These are phyloP conservation scores for Nestor notabilis DNA, from an alignment of 2,113 vertebrate genomes.

Conservation along the genomic window DNA sequence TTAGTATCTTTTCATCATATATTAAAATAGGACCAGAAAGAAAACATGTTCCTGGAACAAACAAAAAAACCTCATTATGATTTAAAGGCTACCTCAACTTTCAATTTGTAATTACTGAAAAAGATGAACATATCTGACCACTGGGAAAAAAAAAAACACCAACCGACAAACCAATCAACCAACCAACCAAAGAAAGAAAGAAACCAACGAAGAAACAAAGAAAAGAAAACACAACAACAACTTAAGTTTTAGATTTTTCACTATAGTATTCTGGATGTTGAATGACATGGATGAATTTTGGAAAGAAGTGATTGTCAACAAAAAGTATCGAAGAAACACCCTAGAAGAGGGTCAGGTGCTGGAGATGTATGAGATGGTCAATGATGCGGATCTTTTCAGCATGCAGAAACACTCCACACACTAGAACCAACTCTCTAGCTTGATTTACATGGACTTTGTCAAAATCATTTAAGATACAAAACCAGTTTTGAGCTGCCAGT, in stretches of 20 bases:
- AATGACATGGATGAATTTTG: not conserved
- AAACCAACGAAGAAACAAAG: not conserved
- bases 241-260: not conserved
- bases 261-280: rapidly evolving
- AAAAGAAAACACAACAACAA: not conserved
- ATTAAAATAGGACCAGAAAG: not conserved
- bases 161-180: not conserved
- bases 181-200: not conserved
- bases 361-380: not conserved
- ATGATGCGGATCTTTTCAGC: not conserved
- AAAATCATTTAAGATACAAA: not conserved
- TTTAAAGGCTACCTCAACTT: not conserved
- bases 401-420: not conserved
- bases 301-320: not conserved
- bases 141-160: rapidly evolving
- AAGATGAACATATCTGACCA: not conserved
- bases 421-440: not conserved
- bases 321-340: not conserved
- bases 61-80: not conserved
- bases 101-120: not conserved
- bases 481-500: not conserved
- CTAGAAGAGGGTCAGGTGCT: not conserved
- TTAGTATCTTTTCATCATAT: not conserved
- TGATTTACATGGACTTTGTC: not conserved
- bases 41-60: not conserved